These are phyloP conservation scores for Stratiomys singularior DNA, from an alignment of 2,888 invertebrate species.

Conservation along the genomic window DNA sequence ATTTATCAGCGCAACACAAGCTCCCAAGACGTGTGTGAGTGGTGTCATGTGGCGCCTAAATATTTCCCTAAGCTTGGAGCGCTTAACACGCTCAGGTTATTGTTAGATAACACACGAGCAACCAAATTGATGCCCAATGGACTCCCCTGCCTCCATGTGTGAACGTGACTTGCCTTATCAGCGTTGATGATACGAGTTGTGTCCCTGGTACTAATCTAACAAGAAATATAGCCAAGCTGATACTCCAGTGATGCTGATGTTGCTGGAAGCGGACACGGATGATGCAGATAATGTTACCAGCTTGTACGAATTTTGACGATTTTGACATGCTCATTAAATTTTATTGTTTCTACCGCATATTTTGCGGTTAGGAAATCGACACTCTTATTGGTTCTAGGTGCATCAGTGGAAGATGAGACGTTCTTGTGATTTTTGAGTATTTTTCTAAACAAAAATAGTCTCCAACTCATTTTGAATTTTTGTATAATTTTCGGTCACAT, in stretches of 20 bases:
- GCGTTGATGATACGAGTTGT: neutral
- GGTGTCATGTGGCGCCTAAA: slow-evolving; percentile 33
- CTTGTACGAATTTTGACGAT: too few species aligned
- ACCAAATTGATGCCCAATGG: neutral
- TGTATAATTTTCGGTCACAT: too few species aligned
- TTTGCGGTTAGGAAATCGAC: too few species aligned
- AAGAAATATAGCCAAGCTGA: neutral
- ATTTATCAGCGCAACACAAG: slow-evolving; percentile 22
- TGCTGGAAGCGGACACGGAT: neutral
- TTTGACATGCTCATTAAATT: too few species aligned
- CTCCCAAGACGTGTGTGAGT: neutral
- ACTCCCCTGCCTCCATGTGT: neutral
- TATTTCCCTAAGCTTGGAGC: neutral
- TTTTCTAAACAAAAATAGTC: too few species aligned
- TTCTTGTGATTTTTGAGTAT: too few species aligned
- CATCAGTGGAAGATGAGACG: too few species aligned
- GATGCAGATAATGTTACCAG: too few species aligned
- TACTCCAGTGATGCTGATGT: neutral
- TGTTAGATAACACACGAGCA: slow-evolving; percentile 11
- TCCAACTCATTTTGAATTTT: too few species aligned
- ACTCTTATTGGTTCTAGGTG: too few species aligned
- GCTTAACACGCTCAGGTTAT: neutral
- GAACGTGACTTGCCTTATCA: neutral
- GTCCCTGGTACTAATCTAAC: neutral
- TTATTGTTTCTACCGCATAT: too few species aligned